Base-by-base conservation (phyloP, 2,888 invertebrate species). In the Cyrtodaria siliqua region DNA sequence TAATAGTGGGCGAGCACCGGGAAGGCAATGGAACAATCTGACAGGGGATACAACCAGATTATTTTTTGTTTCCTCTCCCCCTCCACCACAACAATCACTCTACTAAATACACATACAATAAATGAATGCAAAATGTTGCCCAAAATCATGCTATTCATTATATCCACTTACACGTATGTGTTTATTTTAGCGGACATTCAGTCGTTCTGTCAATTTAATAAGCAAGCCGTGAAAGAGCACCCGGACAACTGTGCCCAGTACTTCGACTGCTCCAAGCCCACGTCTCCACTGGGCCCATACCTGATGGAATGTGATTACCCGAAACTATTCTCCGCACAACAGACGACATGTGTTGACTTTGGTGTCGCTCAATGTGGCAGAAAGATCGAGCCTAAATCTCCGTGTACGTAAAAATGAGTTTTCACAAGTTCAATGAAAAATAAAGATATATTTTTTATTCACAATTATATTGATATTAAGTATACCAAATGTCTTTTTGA, bases 231-330 rank as follows among this genome's bases (percentile, higher is more conserved):
- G 1, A 67, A 71, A 53, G 74, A 77, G 26, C 74, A 81, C 40
- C 57, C 81, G 1, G 74, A 74, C 27, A 85, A 85, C 68, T 85
- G 85, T 56, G 85, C 81, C 24, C 76, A 79, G 63, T 85, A 79
- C 42, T 83, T 68, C 38, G 75, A 82, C 52, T 85, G 85, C 52
- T 74, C 83, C 12, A 47, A 76, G 26, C 79, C 79, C 2, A 63
- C 72, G 0, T 63, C 81, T 0, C 73, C 67, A 23, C 55, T 72
- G 24, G 78, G 82, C 44, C 78, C 76, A 18, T 85, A 70, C 61
- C 49, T 73, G 18, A 76, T 81, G 74, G 85, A 85, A 53, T 85
- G 85, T 69, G 63, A 62, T 1, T 85, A 85, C 53, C 85, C 85
- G 9, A 70, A 77, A 50, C 64, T 85, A 9, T 85, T 66, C 66